Conservation (phyloP, 1,140 invertebrate species). For the Carposina sasakii region DNA sequence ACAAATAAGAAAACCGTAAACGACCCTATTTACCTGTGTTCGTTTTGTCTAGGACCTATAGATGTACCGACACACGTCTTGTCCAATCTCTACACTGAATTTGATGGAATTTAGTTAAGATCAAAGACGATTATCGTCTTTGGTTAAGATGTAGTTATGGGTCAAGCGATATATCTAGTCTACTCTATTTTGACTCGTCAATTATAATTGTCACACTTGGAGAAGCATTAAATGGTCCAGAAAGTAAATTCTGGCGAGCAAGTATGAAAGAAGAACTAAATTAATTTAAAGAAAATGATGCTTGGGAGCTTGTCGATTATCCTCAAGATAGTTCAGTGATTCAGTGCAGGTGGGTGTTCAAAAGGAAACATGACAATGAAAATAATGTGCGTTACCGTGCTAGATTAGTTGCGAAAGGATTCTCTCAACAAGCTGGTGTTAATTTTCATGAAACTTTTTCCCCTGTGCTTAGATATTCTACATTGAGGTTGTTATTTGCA, state of each 20-base stretch:
- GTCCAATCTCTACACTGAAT: too few relatives aligned
- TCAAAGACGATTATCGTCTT: too few relatives aligned
- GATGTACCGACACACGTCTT: too few relatives aligned
- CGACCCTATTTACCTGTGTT: too few relatives aligned
- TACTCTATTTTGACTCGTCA: too few relatives aligned
- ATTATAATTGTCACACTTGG: too few relatives aligned
- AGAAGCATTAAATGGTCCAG: too few relatives aligned
- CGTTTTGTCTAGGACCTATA: too few relatives aligned
- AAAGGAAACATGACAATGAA: slow-evolving; percentile 34
- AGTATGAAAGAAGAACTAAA: background rate
- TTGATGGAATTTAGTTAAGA: too few relatives aligned
- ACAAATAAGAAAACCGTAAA: too few relatives aligned
- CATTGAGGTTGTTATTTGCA: background rate
- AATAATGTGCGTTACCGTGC: slow-evolving; percentile 9
- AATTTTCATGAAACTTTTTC: background rate
- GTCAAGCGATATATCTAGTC: too few relatives aligned
- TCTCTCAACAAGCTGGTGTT: background rate
- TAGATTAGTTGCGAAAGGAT: background rate
- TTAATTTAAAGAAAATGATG: slow-evolving; percentile 7
- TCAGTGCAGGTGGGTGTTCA: slow-evolving; percentile 1
- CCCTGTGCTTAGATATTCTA: background rate
- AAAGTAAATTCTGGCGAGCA: background rate
- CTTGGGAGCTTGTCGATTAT: slow-evolving; percentile 40
- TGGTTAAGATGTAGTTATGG: too few relatives aligned
- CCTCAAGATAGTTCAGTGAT: slow-evolving; percentile 30